Evolutionary conservation across 2,797 vertebrate genomes (phyloP), one percentile per base, ranked within the genome.

Genomic region (Sarcoramphus papa): DNA sequence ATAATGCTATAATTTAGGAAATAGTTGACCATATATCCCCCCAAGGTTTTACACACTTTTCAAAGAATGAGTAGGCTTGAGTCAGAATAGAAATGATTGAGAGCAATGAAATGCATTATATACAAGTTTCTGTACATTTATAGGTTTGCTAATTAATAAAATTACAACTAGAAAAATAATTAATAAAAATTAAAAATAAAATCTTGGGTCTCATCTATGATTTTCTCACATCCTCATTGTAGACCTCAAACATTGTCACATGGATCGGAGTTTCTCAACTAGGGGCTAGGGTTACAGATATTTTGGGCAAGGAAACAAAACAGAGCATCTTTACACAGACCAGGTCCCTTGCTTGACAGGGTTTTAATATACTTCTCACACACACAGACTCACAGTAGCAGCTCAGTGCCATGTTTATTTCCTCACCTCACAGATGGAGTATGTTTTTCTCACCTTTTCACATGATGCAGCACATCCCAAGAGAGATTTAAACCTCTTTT

Each of bases 401-500:
- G 35, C 37, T 87, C 37, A 11, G 41, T 87, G 37, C 60, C 72
- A 80, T 68, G 67, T 87, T 91, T 77, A 77, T 83, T 91, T 94
- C 45, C 78, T 91, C 85, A 88, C 60, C 48, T 94, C 64, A 80
- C 65, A 91, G 70, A 85, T 41, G 48, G 67, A 89, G 19, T 79
- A 51, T 51, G 60, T 35, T 96, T 93, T 94, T 64, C 80, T 93
- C 78, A 78, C 62, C 62, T 92, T 82, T 92, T 72, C 88, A 75
- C 53, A 74, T 51, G 70, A 91, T 35, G n/a, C 68, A 83, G 60
- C 48, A 35, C 17, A 85, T 80, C 84, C 60, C 75, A 50, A 79
- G 72, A 77, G 88, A 91, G 56, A 83, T 70, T 89, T 87, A 93
- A 87, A 91, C n/a, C 43, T 89, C 68, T 85, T 94, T 89, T 90